Conservation (phyloP, 2,113 vertebrate genomes). For the Lonchura striata region DNA sequence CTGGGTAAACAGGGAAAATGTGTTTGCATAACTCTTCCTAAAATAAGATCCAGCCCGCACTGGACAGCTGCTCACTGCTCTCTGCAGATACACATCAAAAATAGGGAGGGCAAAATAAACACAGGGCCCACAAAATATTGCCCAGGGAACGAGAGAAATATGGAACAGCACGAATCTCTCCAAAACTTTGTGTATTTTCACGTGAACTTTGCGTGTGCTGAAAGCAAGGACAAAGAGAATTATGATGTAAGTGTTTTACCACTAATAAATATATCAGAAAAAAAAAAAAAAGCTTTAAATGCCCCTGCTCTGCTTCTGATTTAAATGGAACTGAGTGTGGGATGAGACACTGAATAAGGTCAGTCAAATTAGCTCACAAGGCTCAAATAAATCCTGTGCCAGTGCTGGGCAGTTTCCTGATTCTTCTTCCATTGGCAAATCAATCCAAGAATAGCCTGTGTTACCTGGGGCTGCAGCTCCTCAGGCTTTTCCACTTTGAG, state of each 20-base stretch:
- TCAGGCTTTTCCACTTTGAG: neutral
- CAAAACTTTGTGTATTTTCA: neutral
- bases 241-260: neutral
- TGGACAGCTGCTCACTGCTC: neutral
- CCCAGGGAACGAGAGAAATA: neutral
- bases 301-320: neutral
- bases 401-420: neutral
- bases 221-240: neutral
- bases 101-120: neutral
- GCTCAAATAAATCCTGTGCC: neutral
- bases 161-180: neutral
- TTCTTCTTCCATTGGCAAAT: neutral
- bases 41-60: neutral
- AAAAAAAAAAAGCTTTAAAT: neutral
- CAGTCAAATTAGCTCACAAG: neutral
- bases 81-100: neutral
- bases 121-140: neutral
- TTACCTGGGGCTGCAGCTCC: neutral
- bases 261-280: neutral
- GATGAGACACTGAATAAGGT: neutral
- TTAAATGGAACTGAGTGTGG: neutral
- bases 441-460: neutral
- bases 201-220: neutral
- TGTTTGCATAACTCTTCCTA: conserved; percentile 19
- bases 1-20: conserved; percentile 11